These are phyloP conservation scores for Quadroppia sp. DNA, from an alignment of 2,888 invertebrate species.

Conservation along the genomic window DNA sequence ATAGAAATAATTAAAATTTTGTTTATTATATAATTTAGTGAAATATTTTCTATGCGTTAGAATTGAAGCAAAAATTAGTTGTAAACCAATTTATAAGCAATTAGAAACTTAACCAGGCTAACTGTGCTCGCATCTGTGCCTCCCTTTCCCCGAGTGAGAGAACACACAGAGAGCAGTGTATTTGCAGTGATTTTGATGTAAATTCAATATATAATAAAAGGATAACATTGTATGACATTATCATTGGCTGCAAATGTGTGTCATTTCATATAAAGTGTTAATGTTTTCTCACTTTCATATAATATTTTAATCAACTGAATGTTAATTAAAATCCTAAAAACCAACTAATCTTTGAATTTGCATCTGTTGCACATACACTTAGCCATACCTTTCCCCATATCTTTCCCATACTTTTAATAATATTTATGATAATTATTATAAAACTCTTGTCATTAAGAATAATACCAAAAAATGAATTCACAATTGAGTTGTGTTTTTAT, in stretches of 20 bases:
- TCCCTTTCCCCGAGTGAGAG: too few species aligned
- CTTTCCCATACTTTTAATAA: too few species aligned
- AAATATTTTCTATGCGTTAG: too few species aligned
- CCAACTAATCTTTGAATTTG: slow-evolving; percentile 16
- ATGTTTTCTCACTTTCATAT: not conserved
- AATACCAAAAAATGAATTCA: not conserved
- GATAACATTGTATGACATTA: not conserved
- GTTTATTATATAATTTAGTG: not conserved
- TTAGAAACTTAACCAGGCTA: not conserved
- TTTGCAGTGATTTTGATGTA: too few species aligned
- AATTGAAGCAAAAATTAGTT: too few species aligned
- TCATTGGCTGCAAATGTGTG: too few species aligned
- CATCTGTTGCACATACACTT: slow-evolving; percentile 16
- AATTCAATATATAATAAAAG: too few species aligned
- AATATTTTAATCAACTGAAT: slow-evolving; percentile 18
- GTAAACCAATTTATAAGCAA: slow-evolving; percentile 27
- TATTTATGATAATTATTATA: not conserved
- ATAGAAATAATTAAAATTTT: slow-evolving; percentile 7
- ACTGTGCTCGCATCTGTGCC: slow-evolving; percentile 18
- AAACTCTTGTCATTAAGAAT: not conserved
- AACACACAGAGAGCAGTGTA: too few species aligned
- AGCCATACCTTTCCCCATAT: not conserved
- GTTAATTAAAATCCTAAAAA: slow-evolving; percentile 17
- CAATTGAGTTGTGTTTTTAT: not conserved
- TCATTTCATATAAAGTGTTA: not conserved